phyloP scores from a whole-genome alignment of 2,888 invertebrate species.

The Tetramorium bicarinatum region DNA sequence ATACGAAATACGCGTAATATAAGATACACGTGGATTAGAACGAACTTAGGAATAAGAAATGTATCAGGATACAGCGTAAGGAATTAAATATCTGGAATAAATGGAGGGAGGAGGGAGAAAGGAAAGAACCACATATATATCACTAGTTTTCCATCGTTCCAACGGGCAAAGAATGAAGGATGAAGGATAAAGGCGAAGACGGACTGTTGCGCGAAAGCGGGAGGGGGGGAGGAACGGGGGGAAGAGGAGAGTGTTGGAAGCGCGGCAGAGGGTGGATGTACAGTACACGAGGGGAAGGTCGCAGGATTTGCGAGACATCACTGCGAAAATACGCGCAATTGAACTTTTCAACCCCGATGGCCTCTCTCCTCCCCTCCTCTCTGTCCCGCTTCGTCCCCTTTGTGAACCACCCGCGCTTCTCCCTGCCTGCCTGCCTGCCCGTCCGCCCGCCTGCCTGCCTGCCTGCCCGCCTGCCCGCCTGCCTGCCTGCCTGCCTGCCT shows the following conservation, averaged over 20 bases:
- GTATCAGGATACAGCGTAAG: neutral
- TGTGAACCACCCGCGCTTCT: constrained; percentile 67
- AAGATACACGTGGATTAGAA: constrained; percentile 30
- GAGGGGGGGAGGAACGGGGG: neutral
- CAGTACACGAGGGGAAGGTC: constrained; percentile 69
- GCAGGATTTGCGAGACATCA: constrained; percentile 85
- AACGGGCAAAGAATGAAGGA: constrained; percentile 41
- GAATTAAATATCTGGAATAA: constrained; percentile 70
- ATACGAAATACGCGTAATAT: neutral
- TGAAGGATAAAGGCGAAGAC: constrained; percentile 58
- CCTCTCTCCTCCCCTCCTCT: constrained; percentile 66
- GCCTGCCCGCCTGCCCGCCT: neutral
- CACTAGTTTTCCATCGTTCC: constrained; percentile 72
- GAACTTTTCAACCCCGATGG: constrained; percentile 85
- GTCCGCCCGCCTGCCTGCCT: constrained; percentile 28
- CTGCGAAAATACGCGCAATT: constrained; percentile 86
- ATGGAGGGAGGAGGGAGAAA: neutral
- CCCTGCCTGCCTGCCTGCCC: constrained; percentile 34
- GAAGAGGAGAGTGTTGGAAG: constrained; percentile 45
- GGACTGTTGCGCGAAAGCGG: constrained; percentile 31
- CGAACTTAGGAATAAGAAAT: constrained; percentile 8
- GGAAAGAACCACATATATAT: constrained; percentile 71
- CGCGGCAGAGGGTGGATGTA: constrained; percentile 58
- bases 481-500: constrained; percentile 41
- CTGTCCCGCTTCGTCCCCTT: constrained; percentile 41